phyloP scores from a whole-genome alignment of 2,797 vertebrate genomes.

The Enteromius argenteus region DNA sequence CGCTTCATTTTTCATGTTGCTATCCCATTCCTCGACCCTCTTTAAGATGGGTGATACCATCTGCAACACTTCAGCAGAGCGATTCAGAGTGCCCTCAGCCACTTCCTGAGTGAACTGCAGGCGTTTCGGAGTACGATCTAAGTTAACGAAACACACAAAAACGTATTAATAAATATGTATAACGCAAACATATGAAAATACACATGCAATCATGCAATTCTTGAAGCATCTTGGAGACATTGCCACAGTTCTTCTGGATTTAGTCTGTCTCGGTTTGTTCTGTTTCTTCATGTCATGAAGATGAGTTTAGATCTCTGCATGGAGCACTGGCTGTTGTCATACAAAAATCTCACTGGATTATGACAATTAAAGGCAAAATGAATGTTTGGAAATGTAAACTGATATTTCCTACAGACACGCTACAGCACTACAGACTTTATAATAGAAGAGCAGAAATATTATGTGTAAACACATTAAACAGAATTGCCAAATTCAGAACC shows the following conservation, averaged over 20 bases:
- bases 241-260: neutral
- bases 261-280: neutral
- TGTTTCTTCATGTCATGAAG: neutral
- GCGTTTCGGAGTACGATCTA: slow-evolving; percentile 81
- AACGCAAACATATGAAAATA: neutral
- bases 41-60: slow-evolving; percentile 81
- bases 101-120: slow-evolving; percentile 82
- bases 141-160: slow-evolving; percentile 9
- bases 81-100: slow-evolving; percentile 80
- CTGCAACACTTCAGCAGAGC: slow-evolving; percentile 78
- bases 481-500: neutral
- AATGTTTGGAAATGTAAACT: neutral
- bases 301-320: neutral
- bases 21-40: slow-evolving; percentile 85
- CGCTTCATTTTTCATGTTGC: slow-evolving; percentile 84
- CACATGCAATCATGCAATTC: neutral
- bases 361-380: neutral
- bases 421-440: neutral
- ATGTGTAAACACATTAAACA: neutral
- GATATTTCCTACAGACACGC: neutral
- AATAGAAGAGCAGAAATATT: neutral
- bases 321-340: neutral
- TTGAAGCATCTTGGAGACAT: neutral
- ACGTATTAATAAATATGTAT: neutral
- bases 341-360: neutral